phyloP scores from a whole-genome alignment of 2,888 invertebrate genomes.

The Prenolepis imparis region DNA sequence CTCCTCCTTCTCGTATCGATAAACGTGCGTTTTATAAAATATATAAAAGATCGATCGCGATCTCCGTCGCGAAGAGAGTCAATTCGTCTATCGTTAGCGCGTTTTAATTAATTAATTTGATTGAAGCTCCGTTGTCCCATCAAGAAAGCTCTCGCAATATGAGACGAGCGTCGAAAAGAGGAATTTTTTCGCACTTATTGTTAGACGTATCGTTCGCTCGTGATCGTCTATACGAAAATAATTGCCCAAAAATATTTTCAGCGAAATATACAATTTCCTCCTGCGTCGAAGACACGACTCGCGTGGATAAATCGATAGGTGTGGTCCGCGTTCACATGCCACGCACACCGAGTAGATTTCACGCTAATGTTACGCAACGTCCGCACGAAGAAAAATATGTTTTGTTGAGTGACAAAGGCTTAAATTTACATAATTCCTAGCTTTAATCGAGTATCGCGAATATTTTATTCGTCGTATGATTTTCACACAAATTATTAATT shows the following conservation, averaged over 20 bases:
- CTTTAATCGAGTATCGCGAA: background rate
- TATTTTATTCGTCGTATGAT: background rate
- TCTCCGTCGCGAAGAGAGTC: slow-evolving; percentile 14
- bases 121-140: slow-evolving; percentile 39
- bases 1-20: slow-evolving; percentile 29
- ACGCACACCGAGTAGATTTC: slow-evolving; percentile 45
- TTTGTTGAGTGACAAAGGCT: background rate
- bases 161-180: background rate
- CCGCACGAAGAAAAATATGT: slow-evolving; percentile 32
- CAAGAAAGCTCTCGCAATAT: background rate
- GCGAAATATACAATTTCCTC: background rate
- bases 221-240: background rate
- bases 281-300: slow-evolving; percentile 23
- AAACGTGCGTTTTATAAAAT: slow-evolving; percentile 1
- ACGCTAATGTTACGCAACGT: slow-evolving; percentile 43
- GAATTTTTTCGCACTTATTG: background rate
- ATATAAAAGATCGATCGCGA: slow-evolving; percentile 32
- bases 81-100: slow-evolving; percentile 9
- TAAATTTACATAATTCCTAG: background rate
- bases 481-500: background rate
- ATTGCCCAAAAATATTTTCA: background rate
- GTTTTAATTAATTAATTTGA: slow-evolving; percentile 49
- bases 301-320: slow-evolving; percentile 33
- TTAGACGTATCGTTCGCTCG: background rate
- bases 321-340: slow-evolving; percentile 23